Evolutionary conservation across 2,888 invertebrate genomes (phyloP).

Genomic region (Lagria hirta): DNA sequence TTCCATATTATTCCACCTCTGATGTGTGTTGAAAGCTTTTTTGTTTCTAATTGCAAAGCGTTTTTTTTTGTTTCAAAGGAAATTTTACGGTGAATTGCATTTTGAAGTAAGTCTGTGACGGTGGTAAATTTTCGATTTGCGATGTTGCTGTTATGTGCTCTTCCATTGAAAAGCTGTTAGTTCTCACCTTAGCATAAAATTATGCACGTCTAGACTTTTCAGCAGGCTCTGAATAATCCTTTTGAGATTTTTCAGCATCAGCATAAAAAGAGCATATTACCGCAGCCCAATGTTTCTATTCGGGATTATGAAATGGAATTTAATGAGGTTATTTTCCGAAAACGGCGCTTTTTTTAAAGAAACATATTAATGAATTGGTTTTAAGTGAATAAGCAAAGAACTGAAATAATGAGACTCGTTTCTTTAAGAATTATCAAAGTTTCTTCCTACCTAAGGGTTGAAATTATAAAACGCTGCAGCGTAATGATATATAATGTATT

Average conservation of each 20-base stretch:
- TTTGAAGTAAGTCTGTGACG: no score
- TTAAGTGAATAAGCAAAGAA: constrained; percentile 23
- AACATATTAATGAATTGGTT: constrained; percentile 25
- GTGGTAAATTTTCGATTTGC: no score
- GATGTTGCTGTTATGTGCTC: no score
- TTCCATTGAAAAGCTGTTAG: constrained; percentile 11
- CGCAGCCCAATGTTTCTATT: constrained; percentile 20
- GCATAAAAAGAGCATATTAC: constrained; percentile 14
- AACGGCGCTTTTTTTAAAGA: constrained; percentile 15
- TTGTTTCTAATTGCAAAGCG: no score
- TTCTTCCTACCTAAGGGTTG: constrained; percentile 22
- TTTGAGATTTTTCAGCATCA: constrained; percentile 17
- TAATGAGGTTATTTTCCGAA: constrained; percentile 15
- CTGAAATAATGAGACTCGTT: constrained; percentile 28
- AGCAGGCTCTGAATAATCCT: constrained; percentile 15
- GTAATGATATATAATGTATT: constrained; percentile 38
- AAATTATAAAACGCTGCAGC: constrained; percentile 21
- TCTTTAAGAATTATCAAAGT: constrained; percentile 24
- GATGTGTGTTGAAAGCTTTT: no score
- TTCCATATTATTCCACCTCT: no score
- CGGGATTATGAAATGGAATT: constrained; percentile 5
- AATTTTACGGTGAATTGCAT: no score
- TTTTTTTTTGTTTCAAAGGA: no score
- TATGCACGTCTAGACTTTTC: constrained; percentile 8
- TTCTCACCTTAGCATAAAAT: constrained; percentile 9